Evolutionary conservation across 2,888 invertebrate species (phyloP).

Genomic region (Sesia apiformis): DNA sequence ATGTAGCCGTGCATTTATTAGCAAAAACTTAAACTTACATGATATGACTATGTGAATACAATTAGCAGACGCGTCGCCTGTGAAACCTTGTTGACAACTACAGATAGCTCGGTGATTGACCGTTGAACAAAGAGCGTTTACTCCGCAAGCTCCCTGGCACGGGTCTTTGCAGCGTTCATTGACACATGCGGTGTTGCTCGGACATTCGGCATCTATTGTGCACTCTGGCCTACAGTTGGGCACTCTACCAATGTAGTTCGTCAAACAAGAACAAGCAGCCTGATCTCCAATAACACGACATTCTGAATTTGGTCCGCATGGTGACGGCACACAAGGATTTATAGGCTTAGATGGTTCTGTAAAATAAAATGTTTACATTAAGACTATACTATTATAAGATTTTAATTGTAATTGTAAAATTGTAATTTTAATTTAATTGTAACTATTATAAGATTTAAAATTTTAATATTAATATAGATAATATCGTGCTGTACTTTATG

Average conservation of each 20-base stretch:
- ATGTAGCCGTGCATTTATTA: not conserved
- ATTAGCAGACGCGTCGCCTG: constrained; percentile 83
- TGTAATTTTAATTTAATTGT: too few species aligned
- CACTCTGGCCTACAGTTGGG: constrained; percentile 92
- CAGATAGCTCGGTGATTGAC: constrained; percentile 88
- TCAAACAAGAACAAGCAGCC: constrained; percentile 88
- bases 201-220: constrained; percentile 85
- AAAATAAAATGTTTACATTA: not conserved
- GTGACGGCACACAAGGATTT: constrained; percentile 86
- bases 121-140: constrained; percentile 87
- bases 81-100: constrained; percentile 86
- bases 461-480: not conserved
- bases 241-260: constrained; percentile 87
- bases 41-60: constrained; percentile 75
- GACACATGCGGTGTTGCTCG: constrained; percentile 85
- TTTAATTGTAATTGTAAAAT: not conserved
- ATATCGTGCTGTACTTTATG: not conserved
- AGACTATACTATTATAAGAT: not conserved
- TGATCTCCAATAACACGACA: constrained; percentile 86
- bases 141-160: constrained; percentile 85
- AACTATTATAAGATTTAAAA: not conserved
- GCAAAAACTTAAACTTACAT: constrained; percentile 29
- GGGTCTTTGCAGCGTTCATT: constrained; percentile 89
- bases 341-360: constrained; percentile 20
- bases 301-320: constrained; percentile 88